Conservation (phyloP, 2,113 vertebrate species). For the Poeciliopsis retropinna region DNA sequence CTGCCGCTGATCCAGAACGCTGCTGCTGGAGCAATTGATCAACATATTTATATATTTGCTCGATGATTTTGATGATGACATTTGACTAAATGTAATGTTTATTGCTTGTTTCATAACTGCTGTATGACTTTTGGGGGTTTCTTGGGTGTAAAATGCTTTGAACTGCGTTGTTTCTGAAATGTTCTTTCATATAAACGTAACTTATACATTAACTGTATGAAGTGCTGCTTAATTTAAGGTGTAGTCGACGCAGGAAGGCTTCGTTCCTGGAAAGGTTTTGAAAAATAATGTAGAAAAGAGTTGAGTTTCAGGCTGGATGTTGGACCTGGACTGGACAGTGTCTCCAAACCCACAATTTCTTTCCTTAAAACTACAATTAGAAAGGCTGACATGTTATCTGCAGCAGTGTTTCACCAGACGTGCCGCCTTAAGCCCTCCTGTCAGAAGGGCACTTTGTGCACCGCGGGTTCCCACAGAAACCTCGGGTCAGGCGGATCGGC, state of each 20-base stretch:
- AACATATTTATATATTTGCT: no score
- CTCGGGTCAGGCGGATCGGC: conserved; percentile 63
- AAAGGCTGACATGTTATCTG: conserved; percentile 55
- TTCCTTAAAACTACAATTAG: conserved; percentile 39
- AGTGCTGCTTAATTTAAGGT: background rate
- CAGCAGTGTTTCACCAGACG: conserved; percentile 48
- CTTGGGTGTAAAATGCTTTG: no score
- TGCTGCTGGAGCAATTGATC: no score
- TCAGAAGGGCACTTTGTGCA: conserved; percentile 80
- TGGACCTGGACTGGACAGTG: conserved; percentile 1
- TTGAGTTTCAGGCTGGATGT: background rate
- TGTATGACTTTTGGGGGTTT: no score
- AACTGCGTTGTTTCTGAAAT: no score
- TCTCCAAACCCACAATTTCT: conserved; percentile 7
- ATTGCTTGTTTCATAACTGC: no score
- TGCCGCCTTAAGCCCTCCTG: conserved; percentile 64
- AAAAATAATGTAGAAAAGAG: background rate
- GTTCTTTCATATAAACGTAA: no score
- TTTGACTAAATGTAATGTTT: no score
- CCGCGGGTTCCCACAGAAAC: conserved; percentile 77
- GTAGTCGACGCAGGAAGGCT: background rate
- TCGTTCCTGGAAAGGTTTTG: background rate
- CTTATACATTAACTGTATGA: no score
- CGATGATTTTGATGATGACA: no score
- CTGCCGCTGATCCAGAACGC: no score